A percentile compares a stretch with the other conserved stretches of the same genome.
Conservation (phyloP, 2,888 invertebrate species). For the Lepetodrilus schrolli region DNA sequence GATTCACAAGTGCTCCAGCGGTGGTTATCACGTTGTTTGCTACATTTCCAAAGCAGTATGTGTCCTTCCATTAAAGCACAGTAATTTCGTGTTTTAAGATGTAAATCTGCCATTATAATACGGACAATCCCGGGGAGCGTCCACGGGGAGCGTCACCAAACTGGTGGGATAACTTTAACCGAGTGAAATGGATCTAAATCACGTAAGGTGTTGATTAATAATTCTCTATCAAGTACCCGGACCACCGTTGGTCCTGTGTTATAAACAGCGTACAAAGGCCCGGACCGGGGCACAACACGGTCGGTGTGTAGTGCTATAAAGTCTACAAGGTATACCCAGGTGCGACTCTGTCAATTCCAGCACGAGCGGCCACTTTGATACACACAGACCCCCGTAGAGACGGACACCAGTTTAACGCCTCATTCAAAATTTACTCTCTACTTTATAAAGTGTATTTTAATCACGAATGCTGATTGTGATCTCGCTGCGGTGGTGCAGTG, state of each 20-base stretch:
- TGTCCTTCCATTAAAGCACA: too few relatives aligned
- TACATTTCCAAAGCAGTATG: too few relatives aligned
- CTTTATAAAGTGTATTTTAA: background rate
- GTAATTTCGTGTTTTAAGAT: too few relatives aligned
- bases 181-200: background rate
- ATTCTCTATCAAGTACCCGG: background rate
- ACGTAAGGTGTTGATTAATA: constrained; percentile 21
- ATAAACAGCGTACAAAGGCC: constrained; percentile 9
- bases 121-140: too few relatives aligned
- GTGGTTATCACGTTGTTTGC: too few relatives aligned
- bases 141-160: too few relatives aligned
- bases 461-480: background rate
- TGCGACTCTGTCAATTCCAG: background rate
- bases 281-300: too few relatives aligned
- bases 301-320: background rate
- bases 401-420: background rate
- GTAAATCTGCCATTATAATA: too few relatives aligned
- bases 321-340: background rate
- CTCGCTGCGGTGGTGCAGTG: too few relatives aligned
- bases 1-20: too few relatives aligned
- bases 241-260: constrained; percentile 5
- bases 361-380: constrained; percentile 10
- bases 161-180: too few relatives aligned
- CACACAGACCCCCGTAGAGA: background rate
- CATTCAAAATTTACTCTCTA: constrained; percentile 6